Evolutionary conservation across 2,888 invertebrate genomes (phyloP).

Genomic region (Polia nebulosa): DNA sequence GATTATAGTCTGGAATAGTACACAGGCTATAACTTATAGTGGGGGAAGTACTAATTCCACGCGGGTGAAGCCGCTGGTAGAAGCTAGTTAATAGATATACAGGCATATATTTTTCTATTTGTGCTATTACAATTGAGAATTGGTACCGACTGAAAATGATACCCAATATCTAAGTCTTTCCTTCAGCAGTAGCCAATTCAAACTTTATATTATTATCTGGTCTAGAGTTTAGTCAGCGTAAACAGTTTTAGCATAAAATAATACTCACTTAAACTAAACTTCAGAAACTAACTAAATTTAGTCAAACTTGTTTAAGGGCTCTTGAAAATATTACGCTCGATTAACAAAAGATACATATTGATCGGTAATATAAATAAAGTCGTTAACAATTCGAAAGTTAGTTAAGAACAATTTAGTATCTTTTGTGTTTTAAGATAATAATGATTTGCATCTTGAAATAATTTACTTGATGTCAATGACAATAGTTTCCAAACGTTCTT

Average conservation of each 20-base stretch:
- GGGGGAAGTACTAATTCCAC: no score
- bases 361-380: conserved; percentile 24
- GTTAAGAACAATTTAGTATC: not conserved
- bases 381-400: conserved; percentile 6
- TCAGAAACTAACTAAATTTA: conserved; percentile 5
- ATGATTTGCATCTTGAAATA: not conserved
- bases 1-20: no score
- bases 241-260: conserved; percentile 23
- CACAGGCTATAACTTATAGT: no score
- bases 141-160: no score
- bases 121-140: no score
- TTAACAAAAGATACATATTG: conserved; percentile 18
- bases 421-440: conserved; percentile 1
- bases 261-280: conserved; percentile 6
- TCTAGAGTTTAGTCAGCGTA: not conserved
- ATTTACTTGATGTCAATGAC: not conserved
- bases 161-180: not conserved
- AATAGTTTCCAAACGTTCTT: not conserved
- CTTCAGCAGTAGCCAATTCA: not conserved
- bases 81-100: no score
- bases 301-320: conserved; percentile 8
- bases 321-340: conserved; percentile 18
- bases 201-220: not conserved
- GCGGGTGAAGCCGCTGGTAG: no score
- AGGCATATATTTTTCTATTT: no score